A percentile compares a stretch with the other conserved stretches of the same genome.
Conservation (phyloP, 2,888 invertebrate genomes). For the Drosophila buzzatii region DNA sequence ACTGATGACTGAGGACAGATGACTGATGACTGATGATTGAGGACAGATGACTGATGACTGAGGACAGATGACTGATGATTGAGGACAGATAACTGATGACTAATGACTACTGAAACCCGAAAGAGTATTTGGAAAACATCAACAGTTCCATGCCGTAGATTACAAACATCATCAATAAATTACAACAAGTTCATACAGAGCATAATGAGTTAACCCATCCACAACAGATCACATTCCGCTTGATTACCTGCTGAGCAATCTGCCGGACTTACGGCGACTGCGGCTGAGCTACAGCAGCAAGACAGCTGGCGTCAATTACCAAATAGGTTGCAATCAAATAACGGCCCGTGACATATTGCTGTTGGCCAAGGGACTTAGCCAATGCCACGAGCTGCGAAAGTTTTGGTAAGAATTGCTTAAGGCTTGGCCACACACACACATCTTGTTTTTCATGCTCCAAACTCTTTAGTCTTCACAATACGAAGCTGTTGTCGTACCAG, state of each 20-base stretch:
- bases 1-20: not conserved
- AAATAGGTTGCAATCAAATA: conserved; percentile 83
- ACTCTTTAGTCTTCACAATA: conserved; percentile 81
- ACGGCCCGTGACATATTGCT: conserved; percentile 80
- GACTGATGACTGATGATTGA: not conserved
- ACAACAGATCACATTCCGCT: conserved; percentile 85
- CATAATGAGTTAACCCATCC: conserved; percentile 34
- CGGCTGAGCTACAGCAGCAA: conserved; percentile 84
- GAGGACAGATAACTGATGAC: not conserved
- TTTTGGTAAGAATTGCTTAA: conserved; percentile 75
- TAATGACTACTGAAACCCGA: not conserved
- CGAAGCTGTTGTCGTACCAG: conserved; percentile 82
- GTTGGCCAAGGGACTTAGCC: conserved; percentile 82
- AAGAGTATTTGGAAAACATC: not conserved
- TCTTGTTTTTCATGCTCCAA: not conserved
- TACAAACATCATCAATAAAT: not conserved
- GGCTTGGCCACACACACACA: not conserved
- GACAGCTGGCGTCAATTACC: conserved; percentile 83
- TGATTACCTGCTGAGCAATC: conserved; percentile 84
- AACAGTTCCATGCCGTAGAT: not conserved
- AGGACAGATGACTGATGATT: not conserved
- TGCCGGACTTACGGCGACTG: conserved; percentile 83
- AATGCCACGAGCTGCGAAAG: conserved; percentile 81
- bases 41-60: not conserved
- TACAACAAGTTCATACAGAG: not conserved